Evolutionary conservation across 2,797 vertebrate species (phyloP).

Genomic region (Betta splendens): DNA sequence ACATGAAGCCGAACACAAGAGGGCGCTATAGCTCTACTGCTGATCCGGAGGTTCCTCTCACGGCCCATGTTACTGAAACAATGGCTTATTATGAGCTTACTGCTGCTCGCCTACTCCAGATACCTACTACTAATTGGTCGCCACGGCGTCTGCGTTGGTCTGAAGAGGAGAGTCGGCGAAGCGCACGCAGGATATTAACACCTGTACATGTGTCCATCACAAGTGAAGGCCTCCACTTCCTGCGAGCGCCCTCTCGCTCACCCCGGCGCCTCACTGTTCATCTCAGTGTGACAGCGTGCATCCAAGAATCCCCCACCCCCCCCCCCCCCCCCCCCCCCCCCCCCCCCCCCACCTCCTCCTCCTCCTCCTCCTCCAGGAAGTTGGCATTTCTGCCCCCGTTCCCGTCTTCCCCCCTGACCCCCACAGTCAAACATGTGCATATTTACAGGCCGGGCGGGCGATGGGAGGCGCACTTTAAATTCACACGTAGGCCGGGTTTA

Average conservation of each 20-base stretch:
- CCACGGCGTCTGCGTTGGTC: background rate
- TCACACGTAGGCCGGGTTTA: constrained; percentile 68
- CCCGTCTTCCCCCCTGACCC: constrained; percentile 68
- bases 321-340: too few relatives aligned
- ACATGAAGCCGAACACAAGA: constrained; percentile 60
- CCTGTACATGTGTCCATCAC: constrained; percentile 59
- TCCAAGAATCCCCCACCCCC: constrained; percentile 55
- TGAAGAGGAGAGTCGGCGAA: constrained; percentile 57
- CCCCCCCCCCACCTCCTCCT: constrained; percentile 51
- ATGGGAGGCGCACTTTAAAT: constrained; percentile 65
- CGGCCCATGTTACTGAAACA: constrained; percentile 28
- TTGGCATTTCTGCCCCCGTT: constrained; percentile 62
- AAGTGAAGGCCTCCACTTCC: constrained; percentile 71
- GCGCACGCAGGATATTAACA: constrained; percentile 62
- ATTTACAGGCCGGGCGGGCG: constrained; percentile 68
- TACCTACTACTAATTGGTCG: background rate
- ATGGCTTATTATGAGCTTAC: constrained; percentile 14
- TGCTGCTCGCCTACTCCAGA: background rate
- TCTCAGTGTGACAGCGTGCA: constrained; percentile 70
- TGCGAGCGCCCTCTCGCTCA: constrained; percentile 62
- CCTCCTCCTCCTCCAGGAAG: constrained; percentile 71
- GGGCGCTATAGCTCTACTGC: constrained; percentile 55
- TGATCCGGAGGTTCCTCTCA: constrained; percentile 3
- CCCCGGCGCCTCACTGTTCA: constrained; percentile 70
- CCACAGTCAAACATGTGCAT: constrained; percentile 81